Evolutionary conservation across 2,113 vertebrate genomes (phyloP).

Genomic region (Ellobius talpinus): DNA sequence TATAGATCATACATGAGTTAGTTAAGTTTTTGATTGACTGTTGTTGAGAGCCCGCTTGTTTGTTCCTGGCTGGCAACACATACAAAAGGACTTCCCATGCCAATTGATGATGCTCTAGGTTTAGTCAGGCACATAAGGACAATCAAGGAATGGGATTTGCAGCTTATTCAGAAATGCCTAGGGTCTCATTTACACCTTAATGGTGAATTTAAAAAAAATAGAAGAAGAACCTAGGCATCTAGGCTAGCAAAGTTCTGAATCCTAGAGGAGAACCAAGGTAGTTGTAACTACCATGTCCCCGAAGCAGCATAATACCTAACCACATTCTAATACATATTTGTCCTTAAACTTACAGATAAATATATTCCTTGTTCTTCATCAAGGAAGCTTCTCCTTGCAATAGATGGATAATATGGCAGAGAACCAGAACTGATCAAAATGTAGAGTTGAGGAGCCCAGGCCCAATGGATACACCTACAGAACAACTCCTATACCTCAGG

Average conservation of each 20-base stretch:
- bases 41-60: too few species aligned
- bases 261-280: neutral
- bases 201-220: neutral
- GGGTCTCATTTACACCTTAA: neutral
- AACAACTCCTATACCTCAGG: neutral
- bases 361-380: neutral
- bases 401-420: neutral
- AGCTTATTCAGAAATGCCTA: neutral
- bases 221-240: neutral
- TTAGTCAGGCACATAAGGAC: neutral
- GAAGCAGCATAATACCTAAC: neutral
- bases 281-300: neutral
- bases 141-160: neutral
- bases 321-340: neutral
- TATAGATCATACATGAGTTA: fast-evolving
- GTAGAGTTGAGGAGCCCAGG: neutral
- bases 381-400: neutral
- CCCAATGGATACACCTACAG: neutral
- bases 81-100: too few species aligned
- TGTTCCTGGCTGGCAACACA: too few species aligned
- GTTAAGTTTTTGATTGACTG: neutral
- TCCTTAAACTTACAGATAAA: neutral
- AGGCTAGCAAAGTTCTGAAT: neutral
- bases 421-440: neutral
- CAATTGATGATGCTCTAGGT: fast-evolving